Evolutionary conservation across 2,797 vertebrate species (phyloP).

Genomic region (Phoebastria nigripes): DNA sequence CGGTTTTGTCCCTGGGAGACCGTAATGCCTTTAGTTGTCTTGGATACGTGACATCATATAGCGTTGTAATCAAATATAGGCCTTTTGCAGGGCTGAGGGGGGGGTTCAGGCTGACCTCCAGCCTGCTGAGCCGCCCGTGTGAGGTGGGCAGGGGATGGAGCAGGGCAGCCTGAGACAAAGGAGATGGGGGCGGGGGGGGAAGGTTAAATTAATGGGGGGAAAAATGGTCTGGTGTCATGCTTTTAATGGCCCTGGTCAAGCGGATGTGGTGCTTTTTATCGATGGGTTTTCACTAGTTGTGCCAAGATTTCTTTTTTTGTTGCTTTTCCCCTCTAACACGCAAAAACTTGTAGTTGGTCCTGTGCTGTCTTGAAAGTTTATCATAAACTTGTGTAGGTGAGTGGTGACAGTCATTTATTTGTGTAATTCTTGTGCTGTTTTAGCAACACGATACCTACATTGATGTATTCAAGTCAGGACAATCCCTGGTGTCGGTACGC

Average conservation of each 20-base stretch:
- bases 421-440: neutral
- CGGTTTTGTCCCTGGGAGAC: conserved; percentile 76
- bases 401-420: neutral
- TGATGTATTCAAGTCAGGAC: neutral
- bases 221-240: neutral
- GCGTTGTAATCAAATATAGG: conserved; percentile 80
- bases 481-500: accelerated
- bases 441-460: neutral
- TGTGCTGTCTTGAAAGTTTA: neutral
- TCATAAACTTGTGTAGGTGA: neutral
- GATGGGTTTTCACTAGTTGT: neutral
- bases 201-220: neutral
- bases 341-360: neutral
- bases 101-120: conserved; percentile 73
- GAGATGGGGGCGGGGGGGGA: neutral
- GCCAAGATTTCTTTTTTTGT: neutral
- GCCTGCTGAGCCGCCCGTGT: neutral
- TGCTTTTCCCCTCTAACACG: neutral
- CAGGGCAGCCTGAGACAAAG: conserved; percentile 34
- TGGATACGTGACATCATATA: conserved; percentile 79
- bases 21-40: conserved; percentile 80
- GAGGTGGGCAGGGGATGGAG: conserved; percentile 5
- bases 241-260: neutral
- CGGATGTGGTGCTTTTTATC: neutral
- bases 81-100: conserved; percentile 69